phyloP scores from a whole-genome alignment of 2,113 vertebrate species.

The Microcebus lehilahytsara region DNA sequence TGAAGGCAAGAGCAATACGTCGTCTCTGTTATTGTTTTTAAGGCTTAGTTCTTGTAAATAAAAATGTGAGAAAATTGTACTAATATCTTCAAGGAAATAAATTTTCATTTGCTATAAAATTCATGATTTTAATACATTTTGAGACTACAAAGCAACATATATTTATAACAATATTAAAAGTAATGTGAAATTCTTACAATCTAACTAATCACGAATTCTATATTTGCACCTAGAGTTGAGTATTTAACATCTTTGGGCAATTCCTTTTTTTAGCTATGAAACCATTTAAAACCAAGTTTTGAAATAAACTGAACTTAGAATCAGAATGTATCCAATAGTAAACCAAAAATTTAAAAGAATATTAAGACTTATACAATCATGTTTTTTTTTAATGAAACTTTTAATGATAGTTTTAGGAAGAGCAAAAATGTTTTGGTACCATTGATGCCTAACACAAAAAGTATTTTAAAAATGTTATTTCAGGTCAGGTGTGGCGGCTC shows the following conservation, averaged over 20 bases:
- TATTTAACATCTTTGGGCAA: background rate
- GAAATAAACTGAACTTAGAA: background rate
- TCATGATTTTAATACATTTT: background rate
- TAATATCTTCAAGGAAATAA: background rate
- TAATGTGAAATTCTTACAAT: slow-evolving; percentile 10
- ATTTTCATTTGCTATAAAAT: background rate
- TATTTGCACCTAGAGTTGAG: background rate
- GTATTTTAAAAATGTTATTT: background rate
- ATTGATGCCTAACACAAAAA: background rate
- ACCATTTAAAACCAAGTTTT: background rate
- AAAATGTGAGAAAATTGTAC: background rate
- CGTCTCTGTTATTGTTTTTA: background rate
- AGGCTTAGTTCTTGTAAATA: background rate
- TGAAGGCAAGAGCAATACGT: background rate
- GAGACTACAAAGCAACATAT: background rate
- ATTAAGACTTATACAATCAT: background rate
- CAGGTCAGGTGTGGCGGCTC: too few relatives aligned
- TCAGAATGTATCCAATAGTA: background rate
- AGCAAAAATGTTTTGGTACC: background rate
- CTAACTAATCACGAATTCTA: background rate
- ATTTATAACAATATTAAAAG: background rate
- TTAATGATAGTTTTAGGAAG: slow-evolving; percentile 18
- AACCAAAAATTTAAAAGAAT: slow-evolving; percentile 7
- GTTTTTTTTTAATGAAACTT: background rate
- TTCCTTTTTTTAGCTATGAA: background rate